A percentile compares a stretch with the other conserved stretches of the same genome.
Conservation (phyloP, 2,888 invertebrate genomes). For the Rhynchonema sp. region DNA sequence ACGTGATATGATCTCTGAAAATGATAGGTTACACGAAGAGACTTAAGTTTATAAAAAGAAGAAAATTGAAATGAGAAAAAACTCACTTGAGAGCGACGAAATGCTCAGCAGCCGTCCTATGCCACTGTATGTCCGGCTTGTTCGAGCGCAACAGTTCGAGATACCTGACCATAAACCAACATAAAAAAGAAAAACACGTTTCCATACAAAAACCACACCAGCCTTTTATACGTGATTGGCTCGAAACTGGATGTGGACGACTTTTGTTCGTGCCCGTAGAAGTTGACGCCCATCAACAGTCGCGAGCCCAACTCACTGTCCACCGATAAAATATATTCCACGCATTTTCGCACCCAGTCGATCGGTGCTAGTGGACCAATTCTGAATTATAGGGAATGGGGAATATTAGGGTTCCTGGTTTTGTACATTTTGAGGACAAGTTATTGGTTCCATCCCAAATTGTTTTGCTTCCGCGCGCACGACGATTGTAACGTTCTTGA, state of each 20-base stretch:
- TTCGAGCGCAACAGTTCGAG: slow-evolving; percentile 5
- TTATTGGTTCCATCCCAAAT: too few relatives aligned
- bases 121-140: slow-evolving; percentile 8
- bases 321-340: slow-evolving; percentile 44
- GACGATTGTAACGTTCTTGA: too few relatives aligned
- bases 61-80: too few relatives aligned
- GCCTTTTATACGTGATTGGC: not conserved
- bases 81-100: slow-evolving; percentile 1
- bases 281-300: slow-evolving; percentile 69
- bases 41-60: too few relatives aligned
- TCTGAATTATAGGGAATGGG: not conserved
- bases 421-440: too few relatives aligned
- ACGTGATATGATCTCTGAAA: slow-evolving; percentile 39
- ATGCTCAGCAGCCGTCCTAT: slow-evolving; percentile 6
- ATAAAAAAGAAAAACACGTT: not conserved
- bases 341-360: slow-evolving; percentile 55
- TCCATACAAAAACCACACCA: not conserved
- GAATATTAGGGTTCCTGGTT: too few relatives aligned
- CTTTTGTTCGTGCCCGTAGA: slow-evolving; percentile 74
- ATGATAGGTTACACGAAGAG: too few relatives aligned
- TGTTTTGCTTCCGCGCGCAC: too few relatives aligned
- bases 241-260: not conserved
- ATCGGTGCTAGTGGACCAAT: slow-evolving; percentile 70
- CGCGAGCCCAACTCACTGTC: slow-evolving; percentile 41
- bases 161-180: slow-evolving; percentile 5